Percentiles rank a stretch among this genome's conserved stretches.
phyloP scores from a whole-genome alignment of 2,888 invertebrate species.

The Mythimna impura region DNA sequence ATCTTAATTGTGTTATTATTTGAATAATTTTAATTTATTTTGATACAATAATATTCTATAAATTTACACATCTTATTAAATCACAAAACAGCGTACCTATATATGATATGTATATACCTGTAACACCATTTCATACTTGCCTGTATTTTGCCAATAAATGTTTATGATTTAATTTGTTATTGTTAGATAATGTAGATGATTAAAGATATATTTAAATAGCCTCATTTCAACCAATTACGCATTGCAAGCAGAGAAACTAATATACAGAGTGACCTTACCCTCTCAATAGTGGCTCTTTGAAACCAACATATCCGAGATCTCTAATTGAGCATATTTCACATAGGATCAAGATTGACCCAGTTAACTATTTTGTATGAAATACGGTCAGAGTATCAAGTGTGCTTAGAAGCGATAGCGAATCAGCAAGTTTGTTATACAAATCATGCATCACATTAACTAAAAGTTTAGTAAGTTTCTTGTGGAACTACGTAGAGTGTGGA shows the following conservation, averaged over 20 bases:
- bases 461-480: conserved; percentile 46
- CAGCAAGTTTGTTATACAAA: conserved; percentile 76
- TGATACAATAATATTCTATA: too few relatives aligned
- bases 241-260: not conserved
- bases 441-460: conserved; percentile 70
- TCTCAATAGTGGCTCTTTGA: not conserved
- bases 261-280: not conserved
- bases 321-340: not conserved
- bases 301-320: not conserved
- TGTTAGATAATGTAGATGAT: too few relatives aligned
- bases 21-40: too few relatives aligned
- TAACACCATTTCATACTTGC: too few relatives aligned
- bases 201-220: not conserved
- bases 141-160: too few relatives aligned
- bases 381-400: conserved; percentile 31
- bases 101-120: too few relatives aligned
- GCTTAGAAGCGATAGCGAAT: conserved; percentile 48
- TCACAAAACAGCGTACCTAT: too few relatives aligned
- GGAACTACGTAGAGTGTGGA: conserved; percentile 59
- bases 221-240: not conserved
- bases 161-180: too few relatives aligned
- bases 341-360: conserved; percentile 25
- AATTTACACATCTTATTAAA: too few relatives aligned
- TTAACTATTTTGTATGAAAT: conserved; percentile 26
- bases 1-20: too few relatives aligned